Base-by-base conservation (phyloP, 1,140 invertebrate genomes). In the Drosophila trapezifrons region DNA sequence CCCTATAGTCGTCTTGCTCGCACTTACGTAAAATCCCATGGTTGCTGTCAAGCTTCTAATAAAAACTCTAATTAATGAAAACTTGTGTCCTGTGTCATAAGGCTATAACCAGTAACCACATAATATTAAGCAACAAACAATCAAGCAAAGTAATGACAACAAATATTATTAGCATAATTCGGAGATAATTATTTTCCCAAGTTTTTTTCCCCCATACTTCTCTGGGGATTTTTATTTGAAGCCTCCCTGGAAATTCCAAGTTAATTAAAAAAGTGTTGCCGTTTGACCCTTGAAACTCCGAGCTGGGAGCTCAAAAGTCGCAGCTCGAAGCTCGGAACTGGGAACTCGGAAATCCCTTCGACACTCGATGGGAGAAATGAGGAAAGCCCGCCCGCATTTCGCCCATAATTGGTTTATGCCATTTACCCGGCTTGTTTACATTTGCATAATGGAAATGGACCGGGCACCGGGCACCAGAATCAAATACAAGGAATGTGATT, bases 401-500 rank as follows among this genome's bases (percentile, higher is more conserved):
- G 40, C 72, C 72, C 55, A 56, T 83, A 83, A 83, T 83, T 83
- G 76, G 80, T 72, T 76, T 76, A 63, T 60, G 63, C 79, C 75
- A 78, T 80, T 80, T 80, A 64, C 49, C 67, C 59, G 57, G 57
- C 67, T 73, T 76, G 73, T 76, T 76, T 76, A 75, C 43, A 76
- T 76, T 76, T 76, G 73, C 73, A 76, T 76, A 76, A 76, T 67
- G 54, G 46, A 56, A 55, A 37, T 35, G 40, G 52, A 43, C 29
- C 20, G 43, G 18, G 59, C 32, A n/a, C 15, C 13, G 20, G 43
- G 49, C 20, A 29, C 22, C n/a, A 17, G 43, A 66, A 67, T 66
- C 70, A 67, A 67, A 52, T 77, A 77, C 74, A 70, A 77, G 64
- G 52, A 77, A 70, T 77, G 64, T 77, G 75, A 77, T 77, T 77